Percentiles rank a stretch among this genome's conserved stretches.
Evolutionary conservation across 2,797 vertebrate genomes (phyloP).

Genomic region (Cossypha heuglini): DNA sequence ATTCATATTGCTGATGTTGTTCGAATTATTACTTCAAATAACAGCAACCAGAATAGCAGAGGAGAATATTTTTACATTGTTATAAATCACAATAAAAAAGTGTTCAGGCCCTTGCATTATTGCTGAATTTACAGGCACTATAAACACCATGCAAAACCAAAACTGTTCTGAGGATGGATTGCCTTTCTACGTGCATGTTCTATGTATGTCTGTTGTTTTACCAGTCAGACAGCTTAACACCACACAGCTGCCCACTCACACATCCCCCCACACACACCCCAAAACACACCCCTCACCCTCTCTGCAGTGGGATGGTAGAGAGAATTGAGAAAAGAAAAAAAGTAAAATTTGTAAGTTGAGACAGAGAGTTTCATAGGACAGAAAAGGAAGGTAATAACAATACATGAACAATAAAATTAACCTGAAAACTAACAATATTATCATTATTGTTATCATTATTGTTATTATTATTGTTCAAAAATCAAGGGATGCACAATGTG

Average conservation of each 20-base stretch:
- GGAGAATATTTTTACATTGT: not conserved
- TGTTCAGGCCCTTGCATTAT: not conserved
- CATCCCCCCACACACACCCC: too few relatives aligned
- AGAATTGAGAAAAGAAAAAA: not conserved
- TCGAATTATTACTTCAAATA: constrained; percentile 12
- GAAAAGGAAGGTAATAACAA: not conserved
- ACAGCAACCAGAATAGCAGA: not conserved
- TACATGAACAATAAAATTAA: not conserved
- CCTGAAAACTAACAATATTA: not conserved
- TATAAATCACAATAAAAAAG: constrained; percentile 25
- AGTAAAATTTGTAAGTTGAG: not conserved
- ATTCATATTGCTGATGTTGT: not conserved
- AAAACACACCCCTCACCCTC: not conserved
- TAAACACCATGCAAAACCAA: constrained; percentile 30
- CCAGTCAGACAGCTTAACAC: not conserved
- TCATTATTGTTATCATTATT: too few relatives aligned
- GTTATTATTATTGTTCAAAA: not conserved
- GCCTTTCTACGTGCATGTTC: not conserved
- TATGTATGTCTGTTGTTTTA: not conserved
- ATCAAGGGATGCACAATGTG: not conserved
- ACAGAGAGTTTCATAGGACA: too few relatives aligned
- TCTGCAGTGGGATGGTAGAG: not conserved
- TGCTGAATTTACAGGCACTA: not conserved
- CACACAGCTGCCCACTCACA: not conserved
- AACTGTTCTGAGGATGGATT: not conserved